Conservation (phyloP, 2,888 invertebrate species). For the Spicauda simplicius region DNA sequence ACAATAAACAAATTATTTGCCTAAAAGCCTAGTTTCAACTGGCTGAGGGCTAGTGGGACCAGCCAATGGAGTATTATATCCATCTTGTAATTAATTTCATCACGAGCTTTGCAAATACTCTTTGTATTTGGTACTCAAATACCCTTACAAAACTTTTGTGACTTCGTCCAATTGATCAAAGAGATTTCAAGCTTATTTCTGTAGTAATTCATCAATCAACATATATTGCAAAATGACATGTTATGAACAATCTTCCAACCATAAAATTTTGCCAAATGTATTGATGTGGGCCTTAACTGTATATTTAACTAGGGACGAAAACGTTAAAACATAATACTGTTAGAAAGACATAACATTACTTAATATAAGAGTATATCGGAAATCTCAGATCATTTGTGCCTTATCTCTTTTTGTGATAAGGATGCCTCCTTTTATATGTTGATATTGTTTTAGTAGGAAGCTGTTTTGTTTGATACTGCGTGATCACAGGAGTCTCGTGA, state of each 20-base stretch:
- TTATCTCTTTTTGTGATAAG: slow-evolving; percentile 81
- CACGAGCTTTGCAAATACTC: too few species aligned
- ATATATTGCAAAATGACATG: too few species aligned
- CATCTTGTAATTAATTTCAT: too few species aligned
- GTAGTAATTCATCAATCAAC: too few species aligned
- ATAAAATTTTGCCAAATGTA: background rate
- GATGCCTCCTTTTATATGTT: slow-evolving; percentile 73
- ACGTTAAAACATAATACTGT: slow-evolving; percentile 23
- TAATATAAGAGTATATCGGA: slow-evolving; percentile 5
- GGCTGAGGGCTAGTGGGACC: too few species aligned
- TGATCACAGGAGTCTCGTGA: slow-evolving; percentile 87
- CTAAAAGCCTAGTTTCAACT: too few species aligned
- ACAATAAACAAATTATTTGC: too few species aligned
- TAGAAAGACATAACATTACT: slow-evolving; percentile 20
- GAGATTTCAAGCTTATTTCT: too few species aligned
- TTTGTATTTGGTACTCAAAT: too few species aligned
- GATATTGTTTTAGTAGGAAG: slow-evolving; percentile 65
- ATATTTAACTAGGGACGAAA: background rate
- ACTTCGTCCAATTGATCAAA: too few species aligned
- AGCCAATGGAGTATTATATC: too few species aligned
- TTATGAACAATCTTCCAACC: background rate
- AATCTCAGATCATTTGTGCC: slow-evolving; percentile 12
- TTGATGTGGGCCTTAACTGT: background rate
- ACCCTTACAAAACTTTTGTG: too few species aligned
- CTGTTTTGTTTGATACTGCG: slow-evolving; percentile 87